Evolutionary conservation across 2,113 vertebrate species (phyloP).

Genomic region (Capreolus pygargus): DNA sequence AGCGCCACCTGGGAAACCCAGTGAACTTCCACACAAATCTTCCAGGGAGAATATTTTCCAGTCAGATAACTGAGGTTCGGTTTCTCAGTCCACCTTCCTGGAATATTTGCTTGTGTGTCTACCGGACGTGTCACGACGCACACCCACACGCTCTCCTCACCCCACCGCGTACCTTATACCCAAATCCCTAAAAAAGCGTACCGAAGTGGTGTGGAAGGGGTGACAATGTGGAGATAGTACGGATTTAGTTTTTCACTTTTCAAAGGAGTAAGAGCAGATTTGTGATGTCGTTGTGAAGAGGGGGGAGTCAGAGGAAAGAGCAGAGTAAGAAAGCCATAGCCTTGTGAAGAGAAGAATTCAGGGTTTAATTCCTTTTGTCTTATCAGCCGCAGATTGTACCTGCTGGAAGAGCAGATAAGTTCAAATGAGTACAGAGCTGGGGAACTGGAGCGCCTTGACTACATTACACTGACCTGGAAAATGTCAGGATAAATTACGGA

Average conservation of each 20-base stretch:
- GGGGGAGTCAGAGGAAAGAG: neutral
- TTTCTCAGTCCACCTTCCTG: neutral
- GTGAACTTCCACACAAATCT: neutral
- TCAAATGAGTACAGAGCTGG: neutral
- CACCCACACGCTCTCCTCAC: fast-evolving
- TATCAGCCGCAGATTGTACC: neutral
- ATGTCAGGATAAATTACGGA: neutral
- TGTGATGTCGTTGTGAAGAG: neutral
- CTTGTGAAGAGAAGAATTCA: slow-evolving; percentile 20
- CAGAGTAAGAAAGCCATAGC: neutral
- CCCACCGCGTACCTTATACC: neutral
- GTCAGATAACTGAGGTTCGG: neutral
- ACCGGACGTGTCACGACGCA: neutral
- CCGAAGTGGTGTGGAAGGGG: neutral
- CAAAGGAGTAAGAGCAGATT: neutral
- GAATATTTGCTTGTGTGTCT: neutral
- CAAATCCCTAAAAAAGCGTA: neutral
- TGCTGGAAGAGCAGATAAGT: neutral
- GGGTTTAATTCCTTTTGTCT: neutral
- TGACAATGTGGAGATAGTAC: neutral
- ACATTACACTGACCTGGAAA: slow-evolving; percentile 34
- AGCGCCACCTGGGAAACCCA: neutral
- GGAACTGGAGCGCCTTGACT: neutral
- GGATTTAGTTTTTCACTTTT: neutral
- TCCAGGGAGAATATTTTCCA: neutral